Evolutionary conservation across 2,888 invertebrate genomes (phyloP).

Genomic region (Neoaliturus tenellus): DNA sequence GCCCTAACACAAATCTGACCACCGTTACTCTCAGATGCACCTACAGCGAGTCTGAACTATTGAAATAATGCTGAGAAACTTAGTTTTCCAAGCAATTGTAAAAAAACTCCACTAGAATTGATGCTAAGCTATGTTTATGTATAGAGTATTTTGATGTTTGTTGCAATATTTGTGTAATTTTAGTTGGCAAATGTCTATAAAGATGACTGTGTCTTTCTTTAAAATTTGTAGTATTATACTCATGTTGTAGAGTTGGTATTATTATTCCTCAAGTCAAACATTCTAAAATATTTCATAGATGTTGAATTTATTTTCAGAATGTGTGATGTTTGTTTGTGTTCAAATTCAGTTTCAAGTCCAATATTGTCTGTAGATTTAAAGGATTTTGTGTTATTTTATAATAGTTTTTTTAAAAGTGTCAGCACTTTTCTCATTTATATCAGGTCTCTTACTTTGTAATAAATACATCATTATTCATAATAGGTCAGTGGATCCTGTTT

Average conservation of each 20-base stretch:
- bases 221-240: constrained; percentile 36
- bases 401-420: neutral
- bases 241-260: constrained; percentile 45
- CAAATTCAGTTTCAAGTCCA: neutral
- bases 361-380: neutral
- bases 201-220: constrained; percentile 40
- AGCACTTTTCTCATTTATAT: neutral
- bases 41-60: constrained; percentile 2
- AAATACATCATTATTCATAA: neutral
- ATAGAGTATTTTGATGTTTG: neutral
- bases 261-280: constrained; percentile 31
- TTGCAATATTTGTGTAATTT: constrained; percentile 42
- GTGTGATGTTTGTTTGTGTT: constrained; percentile 12
- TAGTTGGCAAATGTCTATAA: neutral
- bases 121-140: neutral
- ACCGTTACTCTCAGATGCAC: neutral
- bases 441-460: neutral
- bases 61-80: constrained; percentile 4
- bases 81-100: neutral
- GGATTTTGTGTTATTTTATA: too few species aligned
- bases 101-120: neutral
- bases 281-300: constrained; percentile 24
- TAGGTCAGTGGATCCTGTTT: neutral
- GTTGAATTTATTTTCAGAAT: constrained; percentile 16
- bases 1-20: neutral